Evolutionary conservation across 2,888 invertebrate genomes (phyloP).

Genomic region (Perizoma affinitatum): DNA sequence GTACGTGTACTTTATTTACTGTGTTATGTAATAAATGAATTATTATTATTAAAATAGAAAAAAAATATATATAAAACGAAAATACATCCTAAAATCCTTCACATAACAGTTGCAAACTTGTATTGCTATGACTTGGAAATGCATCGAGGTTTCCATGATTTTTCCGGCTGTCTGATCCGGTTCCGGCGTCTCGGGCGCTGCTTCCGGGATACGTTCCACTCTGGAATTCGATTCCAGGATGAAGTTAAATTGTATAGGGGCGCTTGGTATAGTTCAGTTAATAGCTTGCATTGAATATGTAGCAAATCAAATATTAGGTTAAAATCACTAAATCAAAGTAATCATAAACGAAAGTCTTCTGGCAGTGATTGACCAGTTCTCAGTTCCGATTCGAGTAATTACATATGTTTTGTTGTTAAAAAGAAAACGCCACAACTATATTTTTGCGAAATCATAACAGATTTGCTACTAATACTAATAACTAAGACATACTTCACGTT

Average conservation of each 20-base stretch:
- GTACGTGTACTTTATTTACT: no score
- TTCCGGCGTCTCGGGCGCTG: slow-evolving; percentile 23
- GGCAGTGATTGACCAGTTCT: no score
- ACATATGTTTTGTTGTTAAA: no score
- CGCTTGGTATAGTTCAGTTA: neutral
- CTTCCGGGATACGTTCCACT: slow-evolving; percentile 23
- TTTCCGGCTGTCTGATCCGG: slow-evolving; percentile 41
- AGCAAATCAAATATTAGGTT: no score
- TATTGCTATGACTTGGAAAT: slow-evolving; percentile 24
- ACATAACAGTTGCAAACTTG: slow-evolving; percentile 16
- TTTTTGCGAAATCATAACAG: no score
- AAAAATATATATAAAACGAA: slow-evolving; percentile 13
- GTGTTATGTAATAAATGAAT: no score
- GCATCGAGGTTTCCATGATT: slow-evolving; percentile 35
- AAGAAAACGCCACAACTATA: no score
- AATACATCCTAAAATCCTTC: slow-evolving; percentile 12
- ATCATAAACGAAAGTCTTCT: no score
- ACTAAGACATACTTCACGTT: no score
- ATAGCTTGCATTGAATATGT: neutral
- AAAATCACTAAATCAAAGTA: no score
- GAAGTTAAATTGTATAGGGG: slow-evolving; percentile 5
- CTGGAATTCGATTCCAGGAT: slow-evolving; percentile 25
- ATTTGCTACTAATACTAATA: no score
- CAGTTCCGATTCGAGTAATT: no score
- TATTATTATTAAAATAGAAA: neutral